Base-by-base conservation (phyloP, 2,113 vertebrate genomes). In the Forbesichthys papilliferus region DNA sequence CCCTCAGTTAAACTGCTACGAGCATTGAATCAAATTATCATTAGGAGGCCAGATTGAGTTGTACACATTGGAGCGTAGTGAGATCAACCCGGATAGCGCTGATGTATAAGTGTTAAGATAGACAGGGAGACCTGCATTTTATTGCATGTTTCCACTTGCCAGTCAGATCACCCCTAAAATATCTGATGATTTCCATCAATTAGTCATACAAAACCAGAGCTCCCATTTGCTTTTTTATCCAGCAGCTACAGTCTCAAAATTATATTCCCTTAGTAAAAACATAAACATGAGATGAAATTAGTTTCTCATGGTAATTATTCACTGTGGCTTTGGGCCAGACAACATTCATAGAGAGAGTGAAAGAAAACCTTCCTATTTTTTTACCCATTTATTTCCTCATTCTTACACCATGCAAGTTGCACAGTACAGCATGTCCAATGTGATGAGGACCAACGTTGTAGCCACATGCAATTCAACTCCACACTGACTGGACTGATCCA, bases 221-320 rank as follows among this genome's bases (percentile, higher is more conserved):
- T 0, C n/a, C 13, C 13, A 54, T 7, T 54, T 8, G n/a, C 18
- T 10, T 58, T 42, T 8, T 42, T 1, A 42, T 42, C 7, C 36
- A 42, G 36, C 4, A 42, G 36, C 36, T 42, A 42, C 27, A 27
- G 1, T 27, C 27, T 27, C 27, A 3, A 27, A 27, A 61, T 61
- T 9, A 64, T 67, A 62, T 69, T 68, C 56, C 11, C 3, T 1
- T 11, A 4, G 27, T 27, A 27, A 27, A 27, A 27, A 16, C 36
- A 7, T 55, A 61, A 67, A 46, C 74, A 62, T 75, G 6, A 64
- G 53, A 61, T 68, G 57, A 54, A 58, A 53, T 57, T 56, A 0
- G 27, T 69, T 48, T 65, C 55, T 48, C 11, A 54, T 46, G 16
- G n/a, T 69, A 79, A 67, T 85, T 68, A 68, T 12, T 64, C 65